Evolutionary conservation across 2,113 vertebrate species (phyloP).

Genomic region (Varanus komodoensis): DNA sequence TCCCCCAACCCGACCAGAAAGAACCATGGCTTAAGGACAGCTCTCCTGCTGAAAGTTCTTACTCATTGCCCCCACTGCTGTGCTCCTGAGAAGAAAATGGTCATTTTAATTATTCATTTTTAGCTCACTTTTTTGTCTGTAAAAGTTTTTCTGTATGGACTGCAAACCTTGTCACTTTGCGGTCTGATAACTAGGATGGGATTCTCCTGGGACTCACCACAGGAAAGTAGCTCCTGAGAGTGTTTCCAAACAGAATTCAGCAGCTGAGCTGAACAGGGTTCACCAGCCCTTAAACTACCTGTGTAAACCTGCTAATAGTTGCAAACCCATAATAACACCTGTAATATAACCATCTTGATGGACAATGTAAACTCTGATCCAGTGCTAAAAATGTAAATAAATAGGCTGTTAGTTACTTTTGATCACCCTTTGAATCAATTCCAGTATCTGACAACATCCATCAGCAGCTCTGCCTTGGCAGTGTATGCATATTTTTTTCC

Average conservation of each 20-base stretch:
- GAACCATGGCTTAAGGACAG: neutral
- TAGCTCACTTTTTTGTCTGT: too few species aligned
- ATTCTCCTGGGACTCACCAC: too few species aligned
- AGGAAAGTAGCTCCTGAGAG: too few species aligned
- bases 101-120: too few species aligned
- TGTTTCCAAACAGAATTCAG: too few species aligned
- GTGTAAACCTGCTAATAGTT: neutral
- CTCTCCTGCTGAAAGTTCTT: neutral
- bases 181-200: neutral
- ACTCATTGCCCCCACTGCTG: neutral
- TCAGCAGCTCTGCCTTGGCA: neutral
- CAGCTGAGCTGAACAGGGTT: too few species aligned
- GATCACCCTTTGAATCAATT: neutral
- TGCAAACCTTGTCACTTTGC: neutral
- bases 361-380: neutral
- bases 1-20: neutral
- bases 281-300: constrained; percentile 10
- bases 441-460: neutral
- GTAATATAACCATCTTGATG: neutral
- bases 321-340: neutral
- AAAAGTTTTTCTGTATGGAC: neutral
- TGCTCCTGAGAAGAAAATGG: too few species aligned
- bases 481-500: neutral
- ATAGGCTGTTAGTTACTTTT: neutral
- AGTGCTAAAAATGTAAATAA: neutral